Evolutionary conservation across 1,140 invertebrate genomes (phyloP), one percentile per base, ranked within the genome.

Genomic region (Anoplophora glabripennis): DNA sequence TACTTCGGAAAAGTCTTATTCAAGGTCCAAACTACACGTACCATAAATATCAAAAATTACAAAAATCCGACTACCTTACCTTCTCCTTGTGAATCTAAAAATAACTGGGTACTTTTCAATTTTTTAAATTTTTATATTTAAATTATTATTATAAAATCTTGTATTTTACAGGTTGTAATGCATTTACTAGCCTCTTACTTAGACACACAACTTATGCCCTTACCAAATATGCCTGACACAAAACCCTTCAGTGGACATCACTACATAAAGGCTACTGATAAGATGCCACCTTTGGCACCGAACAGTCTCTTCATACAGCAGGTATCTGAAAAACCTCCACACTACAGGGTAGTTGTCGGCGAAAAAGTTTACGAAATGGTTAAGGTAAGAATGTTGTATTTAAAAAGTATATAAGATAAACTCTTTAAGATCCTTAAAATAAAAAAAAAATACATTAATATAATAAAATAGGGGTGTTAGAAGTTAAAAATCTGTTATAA

Each of bases 111-210:
- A n/a, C n/a, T n/a, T n/a, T n/a, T n/a, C n/a, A n/a, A n/a, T n/a
- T n/a, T n/a, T n/a, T n/a, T n/a, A n/a, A n/a, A n/a, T n/a, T n/a
- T n/a, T n/a, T n/a, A n/a, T n/a, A n/a, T n/a, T n/a, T n/a, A n/a
- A 5, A 41, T 41, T 41, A 41, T 41, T 41, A 41, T 41, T 41
- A 41, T 41, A n/a, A n/a, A n/a, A n/a, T 41, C 2, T n/a, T 41
- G 15, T 3, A 41, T 46, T 14, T 78, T 80, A 46, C 71, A 92
- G 87, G 83, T 93, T 64, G 77, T 92, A n/a, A 88, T 93, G 82
- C 90, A 93, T 76, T 71, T 92, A 40, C 81, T 92, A 40, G 88
- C 88, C 46, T 85, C 86, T 3, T 93, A 93, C 69, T 78, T 94
- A 77, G 90, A 94, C 69, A 86, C 86, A 3, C 84, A 90, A 72